phyloP scores from a whole-genome alignment of 1,140 invertebrate genomes.

The Metaphire vulgaris region DNA sequence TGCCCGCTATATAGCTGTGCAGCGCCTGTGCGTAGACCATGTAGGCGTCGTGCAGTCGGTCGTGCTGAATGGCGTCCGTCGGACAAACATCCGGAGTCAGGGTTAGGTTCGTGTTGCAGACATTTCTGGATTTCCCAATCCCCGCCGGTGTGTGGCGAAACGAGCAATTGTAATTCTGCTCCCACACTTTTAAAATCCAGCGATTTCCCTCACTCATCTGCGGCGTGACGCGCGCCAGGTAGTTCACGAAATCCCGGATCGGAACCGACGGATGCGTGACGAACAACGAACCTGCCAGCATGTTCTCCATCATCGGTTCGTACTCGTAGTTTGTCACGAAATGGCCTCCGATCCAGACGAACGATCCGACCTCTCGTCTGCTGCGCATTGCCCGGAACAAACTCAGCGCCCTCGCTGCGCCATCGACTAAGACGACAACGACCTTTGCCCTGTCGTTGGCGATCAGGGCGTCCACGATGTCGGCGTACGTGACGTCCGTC shows the following conservation, averaged over 20 bases:
- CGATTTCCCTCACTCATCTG: neutral
- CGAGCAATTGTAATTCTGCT: neutral
- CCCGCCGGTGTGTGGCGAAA: neutral
- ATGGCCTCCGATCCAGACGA: constrained; percentile 18
- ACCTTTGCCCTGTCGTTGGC: neutral
- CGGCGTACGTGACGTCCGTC: neutral
- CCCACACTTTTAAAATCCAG: neutral
- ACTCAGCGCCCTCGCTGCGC: neutral
- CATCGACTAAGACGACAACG: neutral
- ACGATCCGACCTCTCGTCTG: constrained; percentile 9
- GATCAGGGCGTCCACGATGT: neutral
- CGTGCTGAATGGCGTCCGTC: neutral
- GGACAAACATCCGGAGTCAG: neutral
- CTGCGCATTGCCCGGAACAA: neutral
- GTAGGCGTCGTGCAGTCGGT: neutral
- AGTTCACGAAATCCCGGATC: neutral
- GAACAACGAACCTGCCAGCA: neutral
- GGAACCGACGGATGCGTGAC: neutral
- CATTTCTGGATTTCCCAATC: neutral
- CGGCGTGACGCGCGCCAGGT: neutral
- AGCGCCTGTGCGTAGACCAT: neutral
- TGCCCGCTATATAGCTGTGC: neutral
- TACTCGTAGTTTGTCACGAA: neutral
- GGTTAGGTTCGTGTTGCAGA: neutral
- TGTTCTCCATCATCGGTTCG: neutral